Base-by-base conservation (phyloP, 2,888 invertebrate genomes). In the Blomia tropicalis region DNA sequence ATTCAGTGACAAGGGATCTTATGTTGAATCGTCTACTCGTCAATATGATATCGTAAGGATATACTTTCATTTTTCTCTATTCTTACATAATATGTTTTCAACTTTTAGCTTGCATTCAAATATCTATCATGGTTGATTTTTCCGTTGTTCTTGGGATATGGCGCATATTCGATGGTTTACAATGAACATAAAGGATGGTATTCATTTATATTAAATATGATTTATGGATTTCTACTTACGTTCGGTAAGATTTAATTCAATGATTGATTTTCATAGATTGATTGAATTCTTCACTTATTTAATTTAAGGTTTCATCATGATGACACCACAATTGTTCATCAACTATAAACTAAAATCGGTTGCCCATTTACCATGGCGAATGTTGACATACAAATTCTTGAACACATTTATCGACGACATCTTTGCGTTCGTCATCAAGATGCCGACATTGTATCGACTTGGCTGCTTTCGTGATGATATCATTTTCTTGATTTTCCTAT, bases 331-430 rank as follows among this genome's bases (percentile, higher is more conserved):
- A 75, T 77, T 99, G 66, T 98, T 98, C 73, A 99, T 98, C 70
- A 99, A 99, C 77, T 98, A 99, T 77, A 98, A 98, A 76, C 75
- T 99, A 70, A 95, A 99, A 73, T 96, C 95, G 22, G 96, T 98
- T 1, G 98, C 98, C 11, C 98, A 98, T 77, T 79, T 99, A 70
- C 98, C 98, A 3, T 99, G 98, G 98, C 81, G 98, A 65, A 98
- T 98, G 96, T 83, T 98, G 82, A 93, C 95, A 11, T 99, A 98
- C 75, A 98, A 98, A 79, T 95, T 95, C 75, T 81, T 98, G 64
- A 98, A 98, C 75, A 98, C 98, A 25, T 98, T 98, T 75, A 96
- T 98, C 70, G 98, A 98, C 77, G 98, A 99, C 75, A 91, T 99
- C 70, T 98, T 99, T 78, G 98, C 98, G 64, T 98, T 99, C 79